Conservation (phyloP, 1,140 invertebrate species). For the Drosophila aff. region DNA sequence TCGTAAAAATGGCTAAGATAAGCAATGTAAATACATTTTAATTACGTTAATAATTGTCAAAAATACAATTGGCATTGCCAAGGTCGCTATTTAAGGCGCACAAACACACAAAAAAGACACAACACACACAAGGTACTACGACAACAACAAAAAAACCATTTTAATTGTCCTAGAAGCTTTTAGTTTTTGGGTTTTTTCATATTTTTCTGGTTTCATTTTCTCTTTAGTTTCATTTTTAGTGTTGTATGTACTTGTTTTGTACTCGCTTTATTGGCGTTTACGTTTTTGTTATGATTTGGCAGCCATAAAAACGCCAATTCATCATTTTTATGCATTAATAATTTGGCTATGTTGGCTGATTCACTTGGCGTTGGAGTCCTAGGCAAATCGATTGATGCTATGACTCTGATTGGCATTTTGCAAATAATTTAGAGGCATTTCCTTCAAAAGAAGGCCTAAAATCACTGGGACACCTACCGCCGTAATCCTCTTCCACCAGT, state of each 20-base stretch:
- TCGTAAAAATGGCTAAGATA: slow-evolving; percentile 72
- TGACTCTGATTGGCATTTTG: background rate
- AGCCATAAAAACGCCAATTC: slow-evolving; percentile 60
- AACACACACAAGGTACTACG: slow-evolving; percentile 15
- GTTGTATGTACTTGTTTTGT: slow-evolving; percentile 26
- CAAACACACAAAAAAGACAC: slow-evolving; percentile 23
- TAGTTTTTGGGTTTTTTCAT: slow-evolving; percentile 42
- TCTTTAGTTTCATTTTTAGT: slow-evolving; percentile 10
- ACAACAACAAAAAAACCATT: slow-evolving; percentile 48
- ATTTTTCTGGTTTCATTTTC: slow-evolving; percentile 21
- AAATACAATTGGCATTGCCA: slow-evolving; percentile 81
- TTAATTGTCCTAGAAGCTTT: slow-evolving; percentile 82
- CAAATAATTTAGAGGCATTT: too few relatives aligned
- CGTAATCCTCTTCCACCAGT: slow-evolving; percentile 81
- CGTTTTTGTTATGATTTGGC: slow-evolving; percentile 51
- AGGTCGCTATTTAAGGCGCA: slow-evolving; percentile 62
- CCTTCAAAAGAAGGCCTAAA: slow-evolving; percentile 13
- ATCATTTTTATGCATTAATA: slow-evolving; percentile 58
- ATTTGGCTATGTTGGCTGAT: slow-evolving; percentile 12
- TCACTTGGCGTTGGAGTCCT: slow-evolving; percentile 2
- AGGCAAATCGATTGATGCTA: background rate
- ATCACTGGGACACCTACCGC: slow-evolving; percentile 69
- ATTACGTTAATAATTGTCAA: slow-evolving; percentile 84
- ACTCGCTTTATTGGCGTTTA: slow-evolving; percentile 42
- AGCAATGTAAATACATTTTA: slow-evolving; percentile 81